phyloP scores from a whole-genome alignment of 2,888 invertebrate genomes.

The Cactoblastis cactorum region DNA sequence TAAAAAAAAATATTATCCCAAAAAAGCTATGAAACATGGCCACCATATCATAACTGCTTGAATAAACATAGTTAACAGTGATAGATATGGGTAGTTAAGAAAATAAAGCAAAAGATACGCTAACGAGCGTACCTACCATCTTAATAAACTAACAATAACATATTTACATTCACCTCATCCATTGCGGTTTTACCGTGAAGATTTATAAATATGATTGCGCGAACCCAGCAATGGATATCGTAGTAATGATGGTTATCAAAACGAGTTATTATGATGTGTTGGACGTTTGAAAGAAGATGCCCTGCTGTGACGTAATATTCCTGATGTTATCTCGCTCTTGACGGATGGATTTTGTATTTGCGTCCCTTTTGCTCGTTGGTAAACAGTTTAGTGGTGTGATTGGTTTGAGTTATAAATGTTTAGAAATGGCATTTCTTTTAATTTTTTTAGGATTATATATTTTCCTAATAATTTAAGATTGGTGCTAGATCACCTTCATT shows the following conservation, averaged over 20 bases:
- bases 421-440: slow-evolving; percentile 28
- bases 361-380: slow-evolving; percentile 68
- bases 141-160: slow-evolving; percentile 17
- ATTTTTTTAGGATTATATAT: slow-evolving; percentile 23
- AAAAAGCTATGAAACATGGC: slow-evolving; percentile 30
- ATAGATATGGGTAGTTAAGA: slow-evolving; percentile 77
- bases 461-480: slow-evolving; percentile 10
- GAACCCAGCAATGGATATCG: slow-evolving; percentile 27
- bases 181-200: slow-evolving; percentile 27
- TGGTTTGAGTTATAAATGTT: slow-evolving; percentile 37
- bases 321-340: slow-evolving; percentile 68
- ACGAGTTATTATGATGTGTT: slow-evolving; percentile 29
- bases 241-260: slow-evolving; percentile 10
- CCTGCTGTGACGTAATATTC: slow-evolving; percentile 77
- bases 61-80: slow-evolving; percentile 79
- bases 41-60: slow-evolving; percentile 58
- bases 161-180: slow-evolving; percentile 22
- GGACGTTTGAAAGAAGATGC: slow-evolving; percentile 50
- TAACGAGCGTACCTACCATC: slow-evolving; percentile 61
- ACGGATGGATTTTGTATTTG: slow-evolving; percentile 62
- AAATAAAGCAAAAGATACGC: slow-evolving; percentile 71
- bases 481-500: no score
- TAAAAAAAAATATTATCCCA: slow-evolving; percentile 2
- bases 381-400: slow-evolving; percentile 71
- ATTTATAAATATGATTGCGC: background rate